These are phyloP conservation scores for Epinephelus cyanopodus DNA, from an alignment of 2,113 vertebrate genomes.

Conservation along the genomic window DNA sequence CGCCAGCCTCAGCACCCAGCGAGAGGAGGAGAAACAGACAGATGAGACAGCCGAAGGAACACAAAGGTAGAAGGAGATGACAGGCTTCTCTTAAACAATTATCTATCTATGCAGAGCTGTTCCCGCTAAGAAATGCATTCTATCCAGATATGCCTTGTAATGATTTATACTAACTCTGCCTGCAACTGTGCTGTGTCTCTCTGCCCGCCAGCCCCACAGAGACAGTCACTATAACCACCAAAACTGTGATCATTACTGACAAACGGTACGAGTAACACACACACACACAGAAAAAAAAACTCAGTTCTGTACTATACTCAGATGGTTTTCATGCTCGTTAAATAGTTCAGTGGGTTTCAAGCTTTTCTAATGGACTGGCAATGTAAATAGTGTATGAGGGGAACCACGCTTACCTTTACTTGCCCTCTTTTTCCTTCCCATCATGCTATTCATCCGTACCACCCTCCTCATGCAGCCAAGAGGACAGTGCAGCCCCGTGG, in stretches of 20 bases:
- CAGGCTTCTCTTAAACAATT: slow-evolving; percentile 75
- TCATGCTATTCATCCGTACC: slow-evolving; percentile 42
- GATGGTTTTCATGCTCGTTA: slow-evolving; percentile 51
- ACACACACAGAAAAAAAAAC: slow-evolving; percentile 11
- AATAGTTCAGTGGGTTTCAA: slow-evolving; percentile 62
- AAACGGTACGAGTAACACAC: slow-evolving; percentile 51
- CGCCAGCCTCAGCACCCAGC: slow-evolving; percentile 53
- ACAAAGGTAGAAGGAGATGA: slow-evolving; percentile 72
- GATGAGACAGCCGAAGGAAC: slow-evolving; percentile 63
- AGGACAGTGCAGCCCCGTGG: slow-evolving; percentile 40
- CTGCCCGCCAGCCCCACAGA: slow-evolving; percentile 61
- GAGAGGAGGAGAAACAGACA: slow-evolving; percentile 58
- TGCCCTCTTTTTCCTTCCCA: slow-evolving; percentile 54
- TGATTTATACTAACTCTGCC: slow-evolving; percentile 52
- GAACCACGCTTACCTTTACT: slow-evolving; percentile 66
- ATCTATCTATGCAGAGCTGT: slow-evolving; percentile 56
- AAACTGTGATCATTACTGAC: slow-evolving; percentile 68
- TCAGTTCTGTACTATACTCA: slow-evolving; percentile 45
- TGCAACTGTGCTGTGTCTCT: slow-evolving; percentile 35
- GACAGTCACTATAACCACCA: slow-evolving; percentile 64
- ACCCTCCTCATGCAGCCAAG: slow-evolving; percentile 40
- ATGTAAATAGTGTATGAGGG: slow-evolving; percentile 78
- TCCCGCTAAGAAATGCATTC: slow-evolving; percentile 56
- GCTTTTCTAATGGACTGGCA: slow-evolving; percentile 50
- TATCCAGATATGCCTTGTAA: slow-evolving; percentile 50